These are phyloP conservation scores for Xanthorhoe designata DNA, from an alignment of 2,888 invertebrate genomes.

Conservation along the genomic window DNA sequence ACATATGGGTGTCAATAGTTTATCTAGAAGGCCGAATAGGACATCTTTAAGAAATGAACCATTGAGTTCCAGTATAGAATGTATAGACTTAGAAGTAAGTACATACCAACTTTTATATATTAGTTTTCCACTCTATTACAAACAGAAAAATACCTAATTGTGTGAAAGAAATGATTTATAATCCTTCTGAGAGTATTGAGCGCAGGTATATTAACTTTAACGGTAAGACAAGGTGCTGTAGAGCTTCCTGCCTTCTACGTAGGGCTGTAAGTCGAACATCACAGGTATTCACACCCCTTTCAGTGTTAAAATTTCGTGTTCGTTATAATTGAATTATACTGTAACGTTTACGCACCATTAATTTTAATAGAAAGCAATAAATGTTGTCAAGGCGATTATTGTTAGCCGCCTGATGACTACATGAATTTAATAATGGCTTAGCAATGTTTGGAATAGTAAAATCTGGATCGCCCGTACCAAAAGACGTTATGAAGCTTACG, in stretches of 20 bases:
- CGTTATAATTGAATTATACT: constrained; percentile 28
- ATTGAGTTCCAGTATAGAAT: constrained; percentile 82
- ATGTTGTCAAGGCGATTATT: constrained; percentile 43
- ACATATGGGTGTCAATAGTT: constrained; percentile 77
- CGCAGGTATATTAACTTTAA: not conserved
- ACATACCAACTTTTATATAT: not conserved
- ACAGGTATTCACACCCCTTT: constrained; percentile 19
- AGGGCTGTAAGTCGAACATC: constrained; percentile 12
- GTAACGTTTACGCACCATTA: constrained; percentile 25
- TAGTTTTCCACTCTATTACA: not conserved
- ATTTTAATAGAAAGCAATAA: constrained; percentile 35
- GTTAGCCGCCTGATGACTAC: constrained; percentile 46
- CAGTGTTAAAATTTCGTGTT: constrained; percentile 28
- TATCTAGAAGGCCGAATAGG: constrained; percentile 67
- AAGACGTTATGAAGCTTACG: constrained; percentile 53
- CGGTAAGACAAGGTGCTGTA: not conserved
- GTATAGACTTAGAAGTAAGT: constrained; percentile 86
- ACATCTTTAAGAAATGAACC: constrained; percentile 64
- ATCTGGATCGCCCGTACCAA: constrained; percentile 50
- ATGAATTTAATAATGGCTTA: constrained; percentile 42
- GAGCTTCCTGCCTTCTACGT: constrained; percentile 2
- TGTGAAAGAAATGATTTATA: constrained; percentile 15
- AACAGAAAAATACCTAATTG: not conserved
- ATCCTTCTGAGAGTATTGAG: constrained; percentile 3
- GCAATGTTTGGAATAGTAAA: constrained; percentile 51